Evolutionary conservation across 2,797 vertebrate species (phyloP), one percentile per base, ranked within the genome.

Genomic region (Prionace glauca): DNA sequence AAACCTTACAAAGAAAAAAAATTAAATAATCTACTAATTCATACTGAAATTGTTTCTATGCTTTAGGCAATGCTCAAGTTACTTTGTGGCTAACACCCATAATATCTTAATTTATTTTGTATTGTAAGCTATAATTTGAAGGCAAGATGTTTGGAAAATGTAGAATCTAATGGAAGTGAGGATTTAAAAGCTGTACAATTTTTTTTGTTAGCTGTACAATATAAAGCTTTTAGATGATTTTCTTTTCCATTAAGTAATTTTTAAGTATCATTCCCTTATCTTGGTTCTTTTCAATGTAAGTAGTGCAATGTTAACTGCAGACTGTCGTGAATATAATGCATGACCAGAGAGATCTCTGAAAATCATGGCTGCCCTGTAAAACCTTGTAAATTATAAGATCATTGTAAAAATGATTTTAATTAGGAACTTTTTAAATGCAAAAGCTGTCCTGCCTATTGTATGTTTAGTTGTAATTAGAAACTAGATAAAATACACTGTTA

Each of bases 91-190:
- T 67, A 32, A 11, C 32, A 5, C 18, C 50, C 62, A 41, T 29
- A 92, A 67, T 26, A n/a, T 67, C n/a, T 36, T 56, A 36, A 71
- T 41, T 41, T 87, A 87, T 10, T 92, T 67, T 20, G 22, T 18
- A n/a, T 67, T 67, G 29, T 67, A n/a, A 65, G 60, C 60, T 67
- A 67, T 92, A 67, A 92, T 92, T 92, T 67, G 60, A 92, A 92
- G 36, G 86, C 11, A 56, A 18, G 60, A 18, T n/a, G 10, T 92
- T 92, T 92, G 1, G 62, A 92, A 65, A 92, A n/a, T 67, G 62
- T 91, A 65, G n/a, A 65, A 91, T 56, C 41, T 56, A 3, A 87
- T 60, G 26, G 74, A 79, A 87, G 32, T 32, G 26, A 36, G n/a
- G n/a, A 41, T 36, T 92, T 62, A 92, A 92, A 36, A n/a, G 18